A percentile compares a stretch with the other conserved stretches of the same genome.
Evolutionary conservation across 1,140 invertebrate genomes (phyloP).

Genomic region (Drosophila ficusphila): DNA sequence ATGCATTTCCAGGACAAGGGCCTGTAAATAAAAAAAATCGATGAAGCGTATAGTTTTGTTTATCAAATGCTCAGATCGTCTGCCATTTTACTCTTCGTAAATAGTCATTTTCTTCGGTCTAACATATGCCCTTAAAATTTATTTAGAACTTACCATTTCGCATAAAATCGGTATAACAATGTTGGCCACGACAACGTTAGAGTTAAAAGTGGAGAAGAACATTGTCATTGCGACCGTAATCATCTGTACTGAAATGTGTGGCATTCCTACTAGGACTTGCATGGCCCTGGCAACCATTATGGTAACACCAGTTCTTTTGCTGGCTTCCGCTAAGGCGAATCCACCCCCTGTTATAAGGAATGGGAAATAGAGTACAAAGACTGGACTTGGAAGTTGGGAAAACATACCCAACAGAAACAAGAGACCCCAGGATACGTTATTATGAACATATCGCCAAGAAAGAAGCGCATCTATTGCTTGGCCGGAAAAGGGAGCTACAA

Average conservation of each 20-base stretch:
- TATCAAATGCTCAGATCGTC: too few relatives aligned
- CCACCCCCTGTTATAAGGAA: conserved; percentile 87
- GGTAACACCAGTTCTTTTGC: conserved; percentile 90
- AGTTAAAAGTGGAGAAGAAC: conserved; percentile 90
- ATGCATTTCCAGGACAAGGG: conserved; percentile 88
- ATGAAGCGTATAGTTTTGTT: too few relatives aligned
- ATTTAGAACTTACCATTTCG: conserved; percentile 86
- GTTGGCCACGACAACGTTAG: conserved; percentile 92
- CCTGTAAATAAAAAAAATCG: conserved; percentile 20
- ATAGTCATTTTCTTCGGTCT: too few relatives aligned
- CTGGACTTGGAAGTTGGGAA: too few relatives aligned
- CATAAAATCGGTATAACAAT: conserved; percentile 90
- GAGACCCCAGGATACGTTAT: conserved; percentile 43
- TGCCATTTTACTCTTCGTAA: too few relatives aligned
- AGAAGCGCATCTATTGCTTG: conserved; percentile 46
- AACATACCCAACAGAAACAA: conserved; percentile 51
- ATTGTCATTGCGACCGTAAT: conserved; percentile 79
- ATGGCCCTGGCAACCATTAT: conserved; percentile 88
- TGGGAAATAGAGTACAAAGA: too few relatives aligned
- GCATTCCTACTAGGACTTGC: conserved; percentile 84
- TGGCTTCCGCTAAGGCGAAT: conserved; percentile 93
- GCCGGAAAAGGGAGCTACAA: conserved; percentile 45
- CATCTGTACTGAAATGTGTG: conserved; percentile 86
- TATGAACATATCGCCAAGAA: conserved; percentile 36
- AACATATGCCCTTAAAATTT: too few relatives aligned